phyloP scores from a whole-genome alignment of 1,140 invertebrate species.

The Drosophila orena region DNA sequence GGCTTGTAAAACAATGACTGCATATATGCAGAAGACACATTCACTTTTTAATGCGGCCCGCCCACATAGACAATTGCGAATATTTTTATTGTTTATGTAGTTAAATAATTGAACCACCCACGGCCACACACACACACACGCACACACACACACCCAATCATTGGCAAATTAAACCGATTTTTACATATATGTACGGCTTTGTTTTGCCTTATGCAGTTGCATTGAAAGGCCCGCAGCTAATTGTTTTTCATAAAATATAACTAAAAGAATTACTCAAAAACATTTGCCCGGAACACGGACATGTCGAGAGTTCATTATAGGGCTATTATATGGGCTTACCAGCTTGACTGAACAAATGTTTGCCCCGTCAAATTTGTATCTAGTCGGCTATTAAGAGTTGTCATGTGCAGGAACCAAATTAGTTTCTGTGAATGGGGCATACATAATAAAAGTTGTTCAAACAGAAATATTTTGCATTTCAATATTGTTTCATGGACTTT shows the following conservation, averaged over 20 bases:
- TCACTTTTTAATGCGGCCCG: conserved; percentile 59
- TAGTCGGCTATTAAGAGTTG: neutral
- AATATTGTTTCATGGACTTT: too few species aligned
- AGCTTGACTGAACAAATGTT: neutral
- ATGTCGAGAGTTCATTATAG: conserved; percentile 13
- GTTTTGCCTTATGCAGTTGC: conserved; percentile 2
- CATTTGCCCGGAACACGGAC: conserved; percentile 21
- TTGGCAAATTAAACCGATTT: conserved; percentile 48
- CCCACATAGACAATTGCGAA: conserved; percentile 9
- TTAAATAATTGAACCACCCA: conserved; percentile 56
- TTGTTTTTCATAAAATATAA: conserved; percentile 35
- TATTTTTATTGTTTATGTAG: conserved; percentile 47
- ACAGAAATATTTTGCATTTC: too few species aligned
- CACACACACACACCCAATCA: conserved; percentile 46
- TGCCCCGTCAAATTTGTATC: neutral
- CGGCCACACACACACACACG: conserved; percentile 49
- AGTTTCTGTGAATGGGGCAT: neutral
- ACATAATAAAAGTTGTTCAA: neutral
- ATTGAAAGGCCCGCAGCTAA: conserved; percentile 37
- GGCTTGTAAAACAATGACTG: conserved; percentile 64
- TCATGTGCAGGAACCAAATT: neutral
- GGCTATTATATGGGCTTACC: conserved; percentile 1
- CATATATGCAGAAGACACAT: conserved; percentile 58
- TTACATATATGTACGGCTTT: conserved; percentile 32
- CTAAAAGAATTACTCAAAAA: conserved; percentile 31